Evolutionary conservation across 1,140 invertebrate genomes (phyloP).

Genomic region (Orius insidiosus): DNA sequence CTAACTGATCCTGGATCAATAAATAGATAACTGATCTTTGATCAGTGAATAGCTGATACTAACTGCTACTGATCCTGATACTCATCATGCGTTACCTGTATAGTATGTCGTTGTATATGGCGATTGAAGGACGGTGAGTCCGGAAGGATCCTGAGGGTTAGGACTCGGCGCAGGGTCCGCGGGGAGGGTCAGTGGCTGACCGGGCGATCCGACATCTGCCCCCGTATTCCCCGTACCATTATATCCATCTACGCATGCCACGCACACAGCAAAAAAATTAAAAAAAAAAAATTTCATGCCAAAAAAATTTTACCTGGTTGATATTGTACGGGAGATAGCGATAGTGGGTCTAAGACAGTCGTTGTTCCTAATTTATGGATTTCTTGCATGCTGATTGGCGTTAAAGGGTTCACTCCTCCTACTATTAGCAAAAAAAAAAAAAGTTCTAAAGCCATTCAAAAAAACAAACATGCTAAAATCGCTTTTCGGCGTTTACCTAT

Average conservation of each 20-base stretch:
- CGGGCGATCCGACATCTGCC: conserved; percentile 28
- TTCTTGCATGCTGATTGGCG: conserved; percentile 62
- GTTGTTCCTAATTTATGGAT: conserved; percentile 30
- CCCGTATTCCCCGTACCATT: conserved; percentile 4
- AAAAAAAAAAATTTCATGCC: conserved; percentile 20
- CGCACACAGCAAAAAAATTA: conserved; percentile 17
- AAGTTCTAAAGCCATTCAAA: conserved; percentile 6
- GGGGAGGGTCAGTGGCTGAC: conserved; percentile 34
- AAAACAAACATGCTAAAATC: conserved; percentile 41
- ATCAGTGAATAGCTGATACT: too few species aligned
- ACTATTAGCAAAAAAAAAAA: conserved; percentile 22
- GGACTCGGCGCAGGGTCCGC: conserved; percentile 31
- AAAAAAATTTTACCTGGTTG: conserved; percentile 17
- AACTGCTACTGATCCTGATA: too few species aligned
- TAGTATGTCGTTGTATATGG: conserved; percentile 27
- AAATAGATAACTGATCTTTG: too few species aligned
- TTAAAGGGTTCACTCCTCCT: conserved; percentile 52
- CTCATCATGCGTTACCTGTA: conserved; percentile 21
- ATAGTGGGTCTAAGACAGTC: conserved; percentile 18
- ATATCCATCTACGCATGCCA: not conserved
- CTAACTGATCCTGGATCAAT: too few species aligned
- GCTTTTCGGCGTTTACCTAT: conserved; percentile 36
- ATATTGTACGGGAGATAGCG: conserved; percentile 20
- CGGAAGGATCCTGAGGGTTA: conserved; percentile 31
- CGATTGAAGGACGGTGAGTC: conserved; percentile 31